Percentiles rank a stretch among this genome's conserved stretches.
phyloP scores from a whole-genome alignment of 1,140 invertebrate species.

The Pachyrhynchus sulphureomaculatus region DNA sequence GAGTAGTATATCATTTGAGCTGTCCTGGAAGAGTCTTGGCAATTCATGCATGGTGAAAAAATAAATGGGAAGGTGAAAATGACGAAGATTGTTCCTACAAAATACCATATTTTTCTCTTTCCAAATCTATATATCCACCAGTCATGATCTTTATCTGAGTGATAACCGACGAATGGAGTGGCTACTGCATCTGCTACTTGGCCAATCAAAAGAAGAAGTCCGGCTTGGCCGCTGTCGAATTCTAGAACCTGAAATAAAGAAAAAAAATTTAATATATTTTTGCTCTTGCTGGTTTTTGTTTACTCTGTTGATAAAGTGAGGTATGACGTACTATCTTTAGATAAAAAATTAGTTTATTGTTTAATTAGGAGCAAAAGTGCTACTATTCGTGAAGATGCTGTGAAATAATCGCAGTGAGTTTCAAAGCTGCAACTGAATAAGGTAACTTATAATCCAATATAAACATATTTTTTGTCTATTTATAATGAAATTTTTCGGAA shows the following conservation, averaged over 20 bases:
- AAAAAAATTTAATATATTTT: background rate
- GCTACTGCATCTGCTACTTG: constrained; percentile 85
- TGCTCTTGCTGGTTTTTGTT: no score
- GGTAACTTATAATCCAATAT: no score
- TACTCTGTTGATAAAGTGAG: no score
- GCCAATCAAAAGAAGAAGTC: constrained; percentile 78
- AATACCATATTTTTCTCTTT: constrained; percentile 88
- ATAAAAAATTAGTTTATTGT: no score
- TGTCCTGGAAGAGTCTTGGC: constrained; percentile 64
- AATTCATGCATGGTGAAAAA: constrained; percentile 79
- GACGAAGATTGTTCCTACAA: constrained; percentile 81
- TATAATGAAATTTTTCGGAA: no score
- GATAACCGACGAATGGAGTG: constrained; percentile 86
- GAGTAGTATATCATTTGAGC: constrained; percentile 85
- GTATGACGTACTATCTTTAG: no score
- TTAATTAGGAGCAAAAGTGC: no score
- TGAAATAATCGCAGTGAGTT: no score
- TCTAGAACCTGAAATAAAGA: constrained; percentile 58
- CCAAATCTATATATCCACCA: constrained; percentile 73
- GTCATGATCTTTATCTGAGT: constrained; percentile 75
- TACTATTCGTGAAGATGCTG: no score
- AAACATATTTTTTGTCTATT: no score
- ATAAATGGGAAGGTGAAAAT: constrained; percentile 85
- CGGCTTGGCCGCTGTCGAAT: constrained; percentile 74
- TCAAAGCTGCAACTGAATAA: no score